A percentile compares a stretch with the other conserved stretches of the same genome.
These are phyloP conservation scores for Gila robusta DNA, from an alignment of 2,797 vertebrate genomes.

Conservation along the genomic window DNA sequence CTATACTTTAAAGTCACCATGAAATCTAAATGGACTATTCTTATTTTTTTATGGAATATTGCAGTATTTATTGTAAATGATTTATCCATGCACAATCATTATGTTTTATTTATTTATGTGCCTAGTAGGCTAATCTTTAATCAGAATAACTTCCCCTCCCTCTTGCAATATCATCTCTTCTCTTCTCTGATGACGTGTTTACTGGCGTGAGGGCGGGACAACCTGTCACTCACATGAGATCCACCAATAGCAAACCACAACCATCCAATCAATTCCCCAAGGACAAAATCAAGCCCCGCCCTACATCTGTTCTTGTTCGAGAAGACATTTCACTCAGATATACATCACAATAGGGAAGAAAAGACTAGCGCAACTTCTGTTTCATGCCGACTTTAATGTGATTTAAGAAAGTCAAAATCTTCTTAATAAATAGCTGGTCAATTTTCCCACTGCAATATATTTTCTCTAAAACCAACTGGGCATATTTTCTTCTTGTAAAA, in stretches of 20 bases:
- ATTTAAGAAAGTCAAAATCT: background rate
- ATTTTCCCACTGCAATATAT: background rate
- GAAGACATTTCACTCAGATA: background rate
- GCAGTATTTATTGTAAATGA: background rate
- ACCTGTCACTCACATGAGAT: background rate
- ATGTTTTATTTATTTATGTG: background rate
- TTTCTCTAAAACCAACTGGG: background rate
- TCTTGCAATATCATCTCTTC: background rate
- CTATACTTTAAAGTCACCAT: background rate
- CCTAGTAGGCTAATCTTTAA: background rate
- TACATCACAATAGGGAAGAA: background rate
- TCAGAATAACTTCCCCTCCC: background rate
- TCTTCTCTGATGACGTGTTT: background rate
- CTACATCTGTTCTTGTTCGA: background rate
- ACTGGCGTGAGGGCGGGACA: background rate
- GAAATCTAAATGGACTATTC: background rate
- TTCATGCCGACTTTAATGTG: background rate
- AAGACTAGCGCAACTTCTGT: background rate
- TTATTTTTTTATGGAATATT: background rate
- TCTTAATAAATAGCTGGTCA: background rate
- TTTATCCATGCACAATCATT: background rate
- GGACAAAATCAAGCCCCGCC: background rate
- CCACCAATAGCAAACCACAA: background rate
- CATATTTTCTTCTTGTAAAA: conserved; percentile 23
- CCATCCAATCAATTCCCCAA: background rate